These are phyloP conservation scores for Catonia carolina DNA, from an alignment of 2,888 invertebrate species.

Conservation along the genomic window DNA sequence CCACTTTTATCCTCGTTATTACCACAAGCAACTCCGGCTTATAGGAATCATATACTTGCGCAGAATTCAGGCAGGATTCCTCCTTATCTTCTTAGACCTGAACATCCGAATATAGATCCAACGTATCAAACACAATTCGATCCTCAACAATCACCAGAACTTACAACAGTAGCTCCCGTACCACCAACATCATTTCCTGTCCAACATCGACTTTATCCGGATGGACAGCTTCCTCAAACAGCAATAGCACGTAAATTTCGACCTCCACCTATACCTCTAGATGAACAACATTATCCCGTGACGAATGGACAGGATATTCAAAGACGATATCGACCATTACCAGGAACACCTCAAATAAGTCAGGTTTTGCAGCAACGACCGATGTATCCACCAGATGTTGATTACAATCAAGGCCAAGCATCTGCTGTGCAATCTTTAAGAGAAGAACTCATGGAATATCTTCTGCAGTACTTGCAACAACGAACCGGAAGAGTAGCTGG, in stretches of 20 bases:
- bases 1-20: slow-evolving; percentile 11
- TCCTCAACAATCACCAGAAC: slow-evolving; percentile 8
- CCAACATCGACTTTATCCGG: slow-evolving; percentile 20
- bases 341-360: slow-evolving; percentile 2
- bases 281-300: slow-evolving; percentile 19
- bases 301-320: not conserved
- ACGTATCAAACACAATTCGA: slow-evolving; percentile 2
- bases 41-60: slow-evolving; percentile 23
- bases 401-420: slow-evolving; percentile 10
- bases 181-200: slow-evolving; percentile 24
- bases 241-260: slow-evolving; percentile 10
- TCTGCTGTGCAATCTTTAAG: slow-evolving; percentile 31
- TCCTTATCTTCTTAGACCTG: slow-evolving; percentile 7
- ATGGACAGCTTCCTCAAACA: not conserved
- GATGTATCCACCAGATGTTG: not conserved
- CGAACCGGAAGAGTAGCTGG: slow-evolving; percentile 18
- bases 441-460: slow-evolving; percentile 36
- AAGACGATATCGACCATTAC: slow-evolving; percentile 1
- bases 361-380: slow-evolving; percentile 5
- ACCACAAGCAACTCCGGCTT: slow-evolving; percentile 19
- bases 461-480: slow-evolving; percentile 34
- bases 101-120: slow-evolving; percentile 14
- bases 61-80: slow-evolving; percentile 24
- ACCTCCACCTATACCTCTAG: slow-evolving; percentile 11
- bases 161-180: slow-evolving; percentile 15